phyloP scores from a whole-genome alignment of 2,888 invertebrate genomes.

The Spilosoma lubricipeda region DNA sequence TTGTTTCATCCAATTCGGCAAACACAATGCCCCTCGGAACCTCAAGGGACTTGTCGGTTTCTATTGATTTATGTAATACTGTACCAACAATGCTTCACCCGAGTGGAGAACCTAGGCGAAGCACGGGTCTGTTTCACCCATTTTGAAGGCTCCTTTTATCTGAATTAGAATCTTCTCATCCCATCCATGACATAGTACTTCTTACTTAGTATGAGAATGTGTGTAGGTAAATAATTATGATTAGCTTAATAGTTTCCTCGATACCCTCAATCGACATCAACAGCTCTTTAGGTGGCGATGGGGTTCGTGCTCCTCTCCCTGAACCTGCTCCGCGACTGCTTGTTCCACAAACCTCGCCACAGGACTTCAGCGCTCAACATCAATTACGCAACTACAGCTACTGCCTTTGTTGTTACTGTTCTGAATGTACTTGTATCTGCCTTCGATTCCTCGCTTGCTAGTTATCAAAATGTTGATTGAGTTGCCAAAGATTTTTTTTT shows the following conservation, averaged over 20 bases:
- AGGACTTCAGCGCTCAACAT: slow-evolving; percentile 89
- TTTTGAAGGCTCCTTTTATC: neutral
- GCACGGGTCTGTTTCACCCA: no score
- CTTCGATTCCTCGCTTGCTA: slow-evolving; percentile 90
- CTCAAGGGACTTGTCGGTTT: no score
- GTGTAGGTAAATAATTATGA: neutral
- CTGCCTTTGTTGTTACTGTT: slow-evolving; percentile 90
- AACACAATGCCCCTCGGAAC: neutral
- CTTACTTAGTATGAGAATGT: neutral
- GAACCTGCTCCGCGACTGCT: slow-evolving; percentile 92
- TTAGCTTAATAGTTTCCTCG: slow-evolving; percentile 5
- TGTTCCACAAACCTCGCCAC: slow-evolving; percentile 90
- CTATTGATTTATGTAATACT: no score
- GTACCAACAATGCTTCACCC: no score
- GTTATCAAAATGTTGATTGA: slow-evolving; percentile 75
- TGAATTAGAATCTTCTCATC: neutral
- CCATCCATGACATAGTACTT: neutral
- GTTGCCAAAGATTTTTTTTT: no score
- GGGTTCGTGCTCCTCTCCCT: slow-evolving; percentile 90
- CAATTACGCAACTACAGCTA: slow-evolving; percentile 90
- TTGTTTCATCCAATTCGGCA: neutral
- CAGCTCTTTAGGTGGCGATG: slow-evolving; percentile 88
- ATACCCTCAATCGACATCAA: slow-evolving; percentile 34
- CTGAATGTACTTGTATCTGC: slow-evolving; percentile 92
- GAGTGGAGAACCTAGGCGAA: no score